These are phyloP conservation scores for Montipora capitata DNA, from an alignment of 92 coral and sea anemone genomes.

Conservation along the genomic window DNA sequence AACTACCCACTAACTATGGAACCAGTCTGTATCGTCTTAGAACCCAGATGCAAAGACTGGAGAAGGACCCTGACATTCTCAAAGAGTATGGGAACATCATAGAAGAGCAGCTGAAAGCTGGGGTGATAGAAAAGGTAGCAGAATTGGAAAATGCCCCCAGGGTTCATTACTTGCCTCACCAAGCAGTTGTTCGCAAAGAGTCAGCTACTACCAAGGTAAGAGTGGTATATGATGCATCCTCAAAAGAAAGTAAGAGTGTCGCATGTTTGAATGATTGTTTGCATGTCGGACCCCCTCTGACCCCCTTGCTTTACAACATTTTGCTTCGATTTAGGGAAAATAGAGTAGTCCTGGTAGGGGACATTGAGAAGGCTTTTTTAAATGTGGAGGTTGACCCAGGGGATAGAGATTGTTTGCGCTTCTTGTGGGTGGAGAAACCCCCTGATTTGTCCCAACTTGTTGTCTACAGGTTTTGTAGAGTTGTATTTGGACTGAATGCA, in stretches of 20 bases:
- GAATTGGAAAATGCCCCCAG: conserved; percentile 32
- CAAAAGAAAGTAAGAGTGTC: conserved; percentile 13
- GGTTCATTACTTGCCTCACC: background rate
- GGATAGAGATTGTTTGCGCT: conserved; percentile 59
- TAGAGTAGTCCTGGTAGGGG: conserved; percentile 39
- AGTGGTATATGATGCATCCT: conserved; percentile 28
- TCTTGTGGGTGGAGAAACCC: conserved; percentile 51
- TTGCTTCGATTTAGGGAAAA: conserved; percentile 50
- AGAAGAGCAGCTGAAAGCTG: conserved; percentile 23
- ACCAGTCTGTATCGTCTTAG: background rate
- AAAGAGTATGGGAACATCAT: conserved; percentile 17
- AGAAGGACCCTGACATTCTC: no score
- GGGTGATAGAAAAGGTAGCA: conserved; percentile 41
- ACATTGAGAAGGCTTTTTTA: background rate
- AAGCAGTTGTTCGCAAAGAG: no score
- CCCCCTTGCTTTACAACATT: conserved; percentile 59
- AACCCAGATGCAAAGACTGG: no score
- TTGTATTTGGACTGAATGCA: conserved; percentile 18
- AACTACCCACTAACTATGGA: conserved; percentile 21
- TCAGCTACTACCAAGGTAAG: background rate
- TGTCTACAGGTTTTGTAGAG: background rate
- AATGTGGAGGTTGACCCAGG: conserved; percentile 42
- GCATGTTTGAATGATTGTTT: conserved; percentile 68
- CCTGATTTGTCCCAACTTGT: background rate
- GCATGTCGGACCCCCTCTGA: conserved; percentile 66